A percentile compares a stretch with the other conserved stretches of the same genome.
phyloP scores from a whole-genome alignment of 2,113 vertebrate species.

The Holacanthus passer region DNA sequence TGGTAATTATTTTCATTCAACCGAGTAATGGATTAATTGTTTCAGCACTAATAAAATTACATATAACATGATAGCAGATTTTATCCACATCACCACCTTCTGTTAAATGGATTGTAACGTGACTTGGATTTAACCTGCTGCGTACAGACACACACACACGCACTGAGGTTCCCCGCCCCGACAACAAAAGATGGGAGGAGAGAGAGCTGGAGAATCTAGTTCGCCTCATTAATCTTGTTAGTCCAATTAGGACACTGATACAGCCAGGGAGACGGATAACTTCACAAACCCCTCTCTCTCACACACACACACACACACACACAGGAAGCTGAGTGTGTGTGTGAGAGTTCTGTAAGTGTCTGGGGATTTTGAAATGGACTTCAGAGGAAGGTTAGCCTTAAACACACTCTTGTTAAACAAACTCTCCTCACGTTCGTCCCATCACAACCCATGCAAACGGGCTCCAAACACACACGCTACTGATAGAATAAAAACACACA shows the following conservation, averaged over 20 bases:
- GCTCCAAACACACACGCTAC: slow-evolving; percentile 23
- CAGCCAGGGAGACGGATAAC: slow-evolving; percentile 55
- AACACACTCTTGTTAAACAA: slow-evolving; percentile 70
- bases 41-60: slow-evolving; percentile 18
- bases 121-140: slow-evolving; percentile 54
- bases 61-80: slow-evolving; percentile 8
- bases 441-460: slow-evolving; percentile 6
- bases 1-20: no score
- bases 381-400: slow-evolving; percentile 68
- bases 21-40: slow-evolving; percentile 12
- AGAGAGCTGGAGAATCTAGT: slow-evolving; percentile 71
- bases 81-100: not conserved
- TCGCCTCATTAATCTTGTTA: slow-evolving; percentile 81
- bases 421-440: slow-evolving; percentile 29
- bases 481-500: slow-evolving; percentile 25
- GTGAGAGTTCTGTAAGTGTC: slow-evolving; percentile 33
- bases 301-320: not conserved
- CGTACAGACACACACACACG: slow-evolving; percentile 29
- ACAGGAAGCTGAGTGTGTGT: slow-evolving; percentile 20
- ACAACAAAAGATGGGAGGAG: slow-evolving; percentile 50
- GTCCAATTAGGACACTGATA: slow-evolving; percentile 79
- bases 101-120: slow-evolving; percentile 50
- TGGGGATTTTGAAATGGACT: slow-evolving; percentile 71
- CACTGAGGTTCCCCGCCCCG: slow-evolving; percentile 10
- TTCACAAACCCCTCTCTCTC: slow-evolving; percentile 34